Evolutionary conservation across 2,888 invertebrate genomes (phyloP), one percentile per base, ranked within the genome.

Genomic region (Tetropium fuscum): DNA sequence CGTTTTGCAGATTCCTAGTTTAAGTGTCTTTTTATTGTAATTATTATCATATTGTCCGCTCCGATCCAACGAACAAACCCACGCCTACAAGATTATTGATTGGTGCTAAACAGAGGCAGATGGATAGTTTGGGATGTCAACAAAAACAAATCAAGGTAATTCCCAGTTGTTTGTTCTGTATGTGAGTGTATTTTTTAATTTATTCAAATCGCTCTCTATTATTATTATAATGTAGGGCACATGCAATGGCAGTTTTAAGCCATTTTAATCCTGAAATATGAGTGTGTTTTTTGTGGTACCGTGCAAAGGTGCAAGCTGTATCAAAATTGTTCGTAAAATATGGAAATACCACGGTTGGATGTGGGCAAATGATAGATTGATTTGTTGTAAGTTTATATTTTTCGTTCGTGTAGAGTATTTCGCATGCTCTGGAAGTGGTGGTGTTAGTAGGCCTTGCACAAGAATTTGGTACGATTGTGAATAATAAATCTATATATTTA

Each of bases 111-210:
- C 18, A 10, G 8, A 10, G 32, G 66, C 66, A 61, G 64, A 74
- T 74, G 74, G 74, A 73, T 67, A 64, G 69, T 61, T 62, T 59
- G 69, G 65, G 63, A 72, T 74, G 74, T 64, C 67, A 66, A 61
- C 62, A 41, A 60, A 64, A 65, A 64, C 60, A 59, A 58, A 55
- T 64, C 63, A 71, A 73, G 74, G 73, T 74, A 74, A 74, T 54
- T 38, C 22, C 18, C 16, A 36, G 2, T 34, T 34, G 34, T 34
- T 34, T 34, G 11, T 32, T 7, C n/a, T 27, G 8, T 6, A 7
- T 27, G 34, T 34, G 34, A 13, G n/a, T n/a, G n/a, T 13, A 13
- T 34, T 34, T 34, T 3, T 34, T 34, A 13, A 34, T 34, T 34
- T 34, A 34, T 34, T 34, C 34, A 34, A 13, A 34, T 34, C 34